Percentiles rank a stretch among this genome's conserved stretches.
phyloP scores from a whole-genome alignment of 2,797 vertebrate genomes.

The Hydrocynus forskahlii region DNA sequence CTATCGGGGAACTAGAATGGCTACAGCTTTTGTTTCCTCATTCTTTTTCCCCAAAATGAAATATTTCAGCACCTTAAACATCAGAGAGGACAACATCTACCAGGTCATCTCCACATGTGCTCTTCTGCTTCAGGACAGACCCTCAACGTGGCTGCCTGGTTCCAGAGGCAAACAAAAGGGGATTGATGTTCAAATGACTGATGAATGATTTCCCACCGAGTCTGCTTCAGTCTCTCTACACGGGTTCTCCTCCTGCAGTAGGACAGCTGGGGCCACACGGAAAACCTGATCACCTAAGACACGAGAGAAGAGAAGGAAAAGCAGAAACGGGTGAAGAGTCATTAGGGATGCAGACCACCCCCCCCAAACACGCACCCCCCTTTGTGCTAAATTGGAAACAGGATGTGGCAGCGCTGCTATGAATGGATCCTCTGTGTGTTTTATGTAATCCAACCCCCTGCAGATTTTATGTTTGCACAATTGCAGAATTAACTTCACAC shows the following conservation, averaged over 20 bases:
- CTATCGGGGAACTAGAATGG: slow-evolving; percentile 7
- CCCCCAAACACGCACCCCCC: neutral
- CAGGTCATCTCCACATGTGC: slow-evolving; percentile 22
- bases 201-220: neutral
- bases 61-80: slow-evolving; percentile 31
- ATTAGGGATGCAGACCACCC: slow-evolving; percentile 26
- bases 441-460: slow-evolving; percentile 56
- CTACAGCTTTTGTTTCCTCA: slow-evolving; percentile 6
- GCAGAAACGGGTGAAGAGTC: slow-evolving; percentile 8
- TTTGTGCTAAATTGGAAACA: slow-evolving; percentile 71
- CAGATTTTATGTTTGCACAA: slow-evolving; percentile 58
- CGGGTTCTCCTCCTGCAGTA: neutral
- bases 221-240: too few relatives aligned
- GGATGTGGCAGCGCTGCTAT: slow-evolving; percentile 56
- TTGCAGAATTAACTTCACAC: slow-evolving; percentile 67
- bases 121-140: neutral
- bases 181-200: neutral
- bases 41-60: neutral
- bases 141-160: neutral
- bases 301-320: neutral
- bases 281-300: neutral
- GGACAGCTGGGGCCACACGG: neutral
- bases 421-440: slow-evolving; percentile 74
- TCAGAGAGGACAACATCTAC: slow-evolving; percentile 20
- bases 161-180: slow-evolving; percentile 6